Evolutionary conservation across 2,797 vertebrate genomes (phyloP).

Genomic region (Sparidentex hasta): DNA sequence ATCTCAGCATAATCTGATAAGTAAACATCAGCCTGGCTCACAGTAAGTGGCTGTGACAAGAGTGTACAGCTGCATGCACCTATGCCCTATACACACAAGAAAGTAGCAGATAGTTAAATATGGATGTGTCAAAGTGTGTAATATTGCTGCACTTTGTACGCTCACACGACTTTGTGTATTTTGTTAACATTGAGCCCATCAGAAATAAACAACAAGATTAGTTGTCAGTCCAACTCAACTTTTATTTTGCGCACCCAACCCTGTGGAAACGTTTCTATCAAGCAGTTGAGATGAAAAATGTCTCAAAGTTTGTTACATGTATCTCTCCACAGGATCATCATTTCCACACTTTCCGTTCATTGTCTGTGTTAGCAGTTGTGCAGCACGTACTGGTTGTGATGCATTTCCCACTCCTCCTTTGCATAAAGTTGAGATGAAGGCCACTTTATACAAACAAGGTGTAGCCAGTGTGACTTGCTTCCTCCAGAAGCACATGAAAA

Average conservation of each 20-base stretch:
- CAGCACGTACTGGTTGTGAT: too few relatives aligned
- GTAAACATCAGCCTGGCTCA: conserved; percentile 49
- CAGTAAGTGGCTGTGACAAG: conserved; percentile 63
- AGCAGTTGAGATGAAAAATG: too few relatives aligned
- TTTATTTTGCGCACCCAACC: background rate
- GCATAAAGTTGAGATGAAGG: too few relatives aligned
- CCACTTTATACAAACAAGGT: too few relatives aligned
- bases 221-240: background rate
- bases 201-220: background rate
- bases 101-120: background rate
- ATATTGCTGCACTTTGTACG: background rate
- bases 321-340: too few relatives aligned
- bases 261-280: background rate
- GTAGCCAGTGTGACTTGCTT: too few relatives aligned
- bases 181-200: background rate
- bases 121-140: background rate
- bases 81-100: background rate
- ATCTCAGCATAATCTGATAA: conserved; percentile 72
- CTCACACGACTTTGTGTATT: background rate
- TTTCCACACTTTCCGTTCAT: too few relatives aligned
- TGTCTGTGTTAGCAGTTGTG: too few relatives aligned
- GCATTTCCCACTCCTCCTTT: too few relatives aligned
- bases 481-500: too few relatives aligned
- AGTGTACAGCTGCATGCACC: conserved; percentile 1
- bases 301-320: too few relatives aligned